Evolutionary conservation across 2,797 vertebrate species (phyloP).

Genomic region (Gephyroberyx darwinii): DNA sequence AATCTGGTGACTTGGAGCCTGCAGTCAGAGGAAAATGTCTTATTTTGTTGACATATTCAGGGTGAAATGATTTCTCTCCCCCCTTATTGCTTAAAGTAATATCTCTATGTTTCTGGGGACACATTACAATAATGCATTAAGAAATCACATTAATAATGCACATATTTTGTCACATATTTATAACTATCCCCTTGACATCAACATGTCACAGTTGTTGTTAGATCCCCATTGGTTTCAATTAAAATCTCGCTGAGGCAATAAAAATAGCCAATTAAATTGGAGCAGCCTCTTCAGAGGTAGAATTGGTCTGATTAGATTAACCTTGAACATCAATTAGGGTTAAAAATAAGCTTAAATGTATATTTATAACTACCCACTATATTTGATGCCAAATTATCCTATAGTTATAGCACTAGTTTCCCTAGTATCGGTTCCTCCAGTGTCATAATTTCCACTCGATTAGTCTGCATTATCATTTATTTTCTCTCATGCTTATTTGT

Average conservation of each 20-base stretch:
- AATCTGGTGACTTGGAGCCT: conserved; percentile 58
- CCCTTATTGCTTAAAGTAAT: conserved; percentile 64
- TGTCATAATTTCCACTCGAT: conserved; percentile 60
- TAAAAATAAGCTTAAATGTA: conserved; percentile 82
- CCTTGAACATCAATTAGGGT: conserved; percentile 86
- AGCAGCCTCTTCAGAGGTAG: conserved; percentile 85
- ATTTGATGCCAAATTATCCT: conserved; percentile 55
- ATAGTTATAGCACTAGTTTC: conserved; percentile 38
- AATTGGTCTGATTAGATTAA: conserved; percentile 88
- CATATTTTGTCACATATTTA: conserved; percentile 87
- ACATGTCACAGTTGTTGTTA: conserved; percentile 88
- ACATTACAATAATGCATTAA: conserved; percentile 80
- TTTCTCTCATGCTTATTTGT: conserved; percentile 62
- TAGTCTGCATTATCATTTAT: conserved; percentile 62
- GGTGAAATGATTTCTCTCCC: conserved; percentile 58
- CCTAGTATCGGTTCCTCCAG: conserved; percentile 53
- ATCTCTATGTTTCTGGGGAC: conserved; percentile 72
- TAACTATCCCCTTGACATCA: conserved; percentile 86
- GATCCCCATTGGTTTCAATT: conserved; percentile 88
- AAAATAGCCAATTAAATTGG: conserved; percentile 90
- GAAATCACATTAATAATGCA: conserved; percentile 86
- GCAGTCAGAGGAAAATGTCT: conserved; percentile 63
- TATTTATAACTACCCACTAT: conserved; percentile 76
- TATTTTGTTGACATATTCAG: conserved; percentile 74
- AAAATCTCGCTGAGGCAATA: conserved; percentile 87